Conservation (phyloP, 2,888 invertebrate genomes). For the Parnassius glacialis region DNA sequence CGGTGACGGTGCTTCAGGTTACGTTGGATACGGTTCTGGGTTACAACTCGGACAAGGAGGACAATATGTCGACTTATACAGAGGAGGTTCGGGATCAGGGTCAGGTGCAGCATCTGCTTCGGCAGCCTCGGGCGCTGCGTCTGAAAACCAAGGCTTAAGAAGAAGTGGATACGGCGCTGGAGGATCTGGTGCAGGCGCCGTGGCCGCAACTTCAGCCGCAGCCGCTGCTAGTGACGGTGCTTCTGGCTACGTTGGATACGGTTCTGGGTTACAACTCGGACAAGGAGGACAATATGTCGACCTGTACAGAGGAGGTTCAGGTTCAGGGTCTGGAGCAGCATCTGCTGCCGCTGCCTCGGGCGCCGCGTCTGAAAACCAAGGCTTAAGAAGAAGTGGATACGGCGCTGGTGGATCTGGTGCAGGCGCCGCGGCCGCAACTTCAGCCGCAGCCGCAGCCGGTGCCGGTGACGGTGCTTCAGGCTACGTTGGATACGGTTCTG, state of each 20-base stretch:
- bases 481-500: neutral
- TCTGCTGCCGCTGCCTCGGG: neutral
- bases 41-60: neutral
- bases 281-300: no score
- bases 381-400: neutral
- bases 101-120: slow-evolving; percentile 8
- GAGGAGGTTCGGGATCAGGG: slow-evolving; percentile 16
- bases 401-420: neutral
- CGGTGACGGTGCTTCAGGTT: neutral
- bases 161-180: neutral
- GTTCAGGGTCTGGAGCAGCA: no score
- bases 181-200: slow-evolving; percentile 13
- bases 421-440: slow-evolving; percentile 1
- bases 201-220: slow-evolving; percentile 11
- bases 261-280: no score
- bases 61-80: slow-evolving; percentile 13
- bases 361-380: neutral
- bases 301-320: no score
- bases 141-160: neutral
- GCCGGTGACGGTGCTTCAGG: slow-evolving; percentile 11
- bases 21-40: neutral
- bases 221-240: slow-evolving; percentile 2
- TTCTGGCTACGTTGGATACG: neutral
- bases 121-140: neutral
- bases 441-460: slow-evolving; percentile 7